phyloP scores from a whole-genome alignment of 2,888 invertebrate species.

The Rutpela maculata region DNA sequence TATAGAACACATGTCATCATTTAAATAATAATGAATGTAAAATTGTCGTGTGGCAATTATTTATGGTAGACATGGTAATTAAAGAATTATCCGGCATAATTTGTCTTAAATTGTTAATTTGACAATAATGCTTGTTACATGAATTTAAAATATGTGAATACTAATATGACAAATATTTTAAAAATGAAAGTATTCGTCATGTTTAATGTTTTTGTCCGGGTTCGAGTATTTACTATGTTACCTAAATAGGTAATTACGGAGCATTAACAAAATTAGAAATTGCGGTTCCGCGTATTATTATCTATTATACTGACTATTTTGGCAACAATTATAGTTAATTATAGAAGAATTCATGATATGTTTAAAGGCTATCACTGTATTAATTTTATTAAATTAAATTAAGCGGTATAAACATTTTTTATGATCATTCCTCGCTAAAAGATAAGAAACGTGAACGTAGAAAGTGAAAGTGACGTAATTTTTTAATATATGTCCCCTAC shows the following conservation, averaged over 20 bases:
- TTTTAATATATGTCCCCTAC: too few species aligned
- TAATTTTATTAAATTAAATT: too few species aligned
- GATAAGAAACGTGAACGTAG: too few species aligned
- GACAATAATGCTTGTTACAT: neutral
- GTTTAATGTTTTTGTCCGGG: neutral
- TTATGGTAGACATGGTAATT: neutral
- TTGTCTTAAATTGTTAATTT: neutral
- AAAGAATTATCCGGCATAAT: neutral
- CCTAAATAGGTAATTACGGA: neutral
- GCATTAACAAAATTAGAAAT: neutral
- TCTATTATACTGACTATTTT: neutral
- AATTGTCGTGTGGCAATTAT: neutral
- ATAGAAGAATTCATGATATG: neutral
- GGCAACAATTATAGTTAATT: neutral
- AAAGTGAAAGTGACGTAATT: too few species aligned
- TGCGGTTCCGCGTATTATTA: neutral
- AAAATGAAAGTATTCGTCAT: neutral
- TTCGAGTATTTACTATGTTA: neutral
- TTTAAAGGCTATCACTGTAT: neutral
- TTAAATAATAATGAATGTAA: neutral
- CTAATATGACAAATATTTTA: neutral
- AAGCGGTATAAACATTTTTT: too few species aligned
- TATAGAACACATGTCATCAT: neutral
- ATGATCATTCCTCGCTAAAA: too few species aligned
- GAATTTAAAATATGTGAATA: neutral